Evolutionary conservation across 2,888 invertebrate species (phyloP), one percentile per base, ranked within the genome.

Genomic region (Ichneumoninae sp.): DNA sequence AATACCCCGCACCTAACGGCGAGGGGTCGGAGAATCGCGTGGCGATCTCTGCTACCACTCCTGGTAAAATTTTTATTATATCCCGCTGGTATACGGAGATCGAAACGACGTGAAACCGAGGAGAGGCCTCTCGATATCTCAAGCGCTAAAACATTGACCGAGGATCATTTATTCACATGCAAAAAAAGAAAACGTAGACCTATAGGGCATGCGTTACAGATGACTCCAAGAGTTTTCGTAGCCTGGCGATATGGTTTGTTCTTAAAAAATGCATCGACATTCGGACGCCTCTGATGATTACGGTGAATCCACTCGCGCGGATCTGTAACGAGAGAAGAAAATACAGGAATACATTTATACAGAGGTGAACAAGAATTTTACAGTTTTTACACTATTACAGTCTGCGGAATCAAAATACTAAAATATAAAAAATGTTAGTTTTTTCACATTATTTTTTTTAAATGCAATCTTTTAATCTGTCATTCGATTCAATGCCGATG

Each of bases 61-160:
- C 44, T 47, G 44, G 44, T 47, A 47, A 47, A 47, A 47, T 47
- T 47, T 47, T 47, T 47, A 47, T 47, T 47, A 47, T 47, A 13
- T 47, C 16, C 44, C 44, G 44, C 44, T 47, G 44, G 44, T 47
- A 16, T 47, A 47, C 16, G 16, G 44, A 16, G 44, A 47, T 47
- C 44, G 44, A 47, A 47, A 47, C 44, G 44, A 47, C 44, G 44
- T 47, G 44, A 16, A 47, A 47, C 44, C 44, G 44, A 47, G 44
- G 44, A 47, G 16, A 47, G 44, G 16, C n/a, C 13, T 57, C 22
- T 22, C 26, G 40, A 22, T 70, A 40, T 57, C 36, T 69, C 60
- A 47, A 63, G 19, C 78, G 50, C 74, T 74, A 22, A 78, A 83
- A 83, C 78, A 79, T 83, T 74, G 68, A 83, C 78, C 40, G 40